Base-by-base conservation (phyloP, 2,797 vertebrate species). In the Mus minutoides region DNA sequence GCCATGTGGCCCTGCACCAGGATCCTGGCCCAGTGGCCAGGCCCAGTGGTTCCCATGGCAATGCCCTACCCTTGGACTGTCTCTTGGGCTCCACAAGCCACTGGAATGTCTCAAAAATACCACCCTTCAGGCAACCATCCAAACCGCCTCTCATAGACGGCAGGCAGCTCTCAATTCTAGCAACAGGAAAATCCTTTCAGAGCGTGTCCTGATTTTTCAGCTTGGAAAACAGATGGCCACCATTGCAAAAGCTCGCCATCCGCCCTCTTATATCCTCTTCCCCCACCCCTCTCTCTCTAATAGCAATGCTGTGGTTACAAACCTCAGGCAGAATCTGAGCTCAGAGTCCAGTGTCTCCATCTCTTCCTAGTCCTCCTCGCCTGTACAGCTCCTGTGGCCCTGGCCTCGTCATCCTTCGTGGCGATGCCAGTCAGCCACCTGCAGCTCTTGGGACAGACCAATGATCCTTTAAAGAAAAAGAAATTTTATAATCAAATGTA, bases 31-130 rank as follows among this genome's bases (percentile, higher is more conserved):
- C 80, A 0, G 3, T 91, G 90, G 92, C 95, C 80, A 58, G 77
- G 56, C 90, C 17, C 46, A 49, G 69, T 62, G 56, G 96, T 96
- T 97, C 87, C 97, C 90, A 95, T 93, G 92, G 95, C 90, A 93
- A 96, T 96, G 96, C 96, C 96, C 93, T 93, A 76, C 85, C 94
- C 93, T 87, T 76, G 96, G 84, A 88, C 96, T 49, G 92, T 94
- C 96, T 97, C 14, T 0, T 79, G 93, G 93, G 90, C 93, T 94
- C 96, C 95, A 90, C 90, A 96, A 97, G 92, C 94, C 96, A 97
- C 96, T 96, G 96, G 97, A 98, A 98, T 98, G 96, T 97, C 97
- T 97, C 96, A 90, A 92, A 97, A 96, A 97, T 97, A 96, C 96
- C 95, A 96, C 94, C 93, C 95, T 96, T 64, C 60, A 83, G 97